Percentiles rank a stretch among this genome's conserved stretches.
phyloP scores from a whole-genome alignment of 1,140 invertebrate genomes.

The Eufriesea mexicana region DNA sequence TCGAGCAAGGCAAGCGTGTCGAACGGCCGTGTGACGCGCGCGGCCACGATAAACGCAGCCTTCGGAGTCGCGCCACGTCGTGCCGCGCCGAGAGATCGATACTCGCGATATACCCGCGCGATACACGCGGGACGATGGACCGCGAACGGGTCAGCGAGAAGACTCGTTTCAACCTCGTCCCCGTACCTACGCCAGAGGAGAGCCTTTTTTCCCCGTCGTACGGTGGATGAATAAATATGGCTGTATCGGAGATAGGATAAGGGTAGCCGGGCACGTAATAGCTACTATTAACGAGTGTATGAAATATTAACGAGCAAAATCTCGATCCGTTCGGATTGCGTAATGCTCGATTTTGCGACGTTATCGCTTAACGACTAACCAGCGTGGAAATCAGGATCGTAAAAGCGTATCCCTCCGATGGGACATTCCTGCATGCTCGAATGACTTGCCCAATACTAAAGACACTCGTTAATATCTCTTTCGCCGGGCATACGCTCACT shows the following conservation, averaged over 20 bases:
- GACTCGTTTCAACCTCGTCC: not conserved
- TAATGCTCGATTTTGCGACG: not conserved
- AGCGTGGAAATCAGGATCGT: not conserved
- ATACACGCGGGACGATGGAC: conserved; percentile 9
- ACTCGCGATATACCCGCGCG: not conserved
- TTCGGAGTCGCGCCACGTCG: conserved; percentile 10
- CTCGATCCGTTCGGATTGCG: not conserved
- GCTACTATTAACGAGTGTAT: not conserved
- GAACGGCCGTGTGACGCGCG: conserved; percentile 3
- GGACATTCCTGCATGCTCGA: not conserved
- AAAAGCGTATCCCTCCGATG: not conserved
- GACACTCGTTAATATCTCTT: conserved; percentile 10
- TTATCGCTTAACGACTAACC: not conserved
- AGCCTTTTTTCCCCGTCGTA: not conserved
- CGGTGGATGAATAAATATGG: not conserved
- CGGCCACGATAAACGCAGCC: conserved; percentile 10
- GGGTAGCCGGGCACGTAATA: not conserved
- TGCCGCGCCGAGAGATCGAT: conserved; percentile 14
- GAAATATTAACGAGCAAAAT: not conserved
- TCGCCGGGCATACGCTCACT: not conserved
- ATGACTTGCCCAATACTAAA: not conserved
- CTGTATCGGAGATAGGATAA: not conserved
- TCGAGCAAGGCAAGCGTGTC: conserved; percentile 21
- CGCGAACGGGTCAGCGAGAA: not conserved
- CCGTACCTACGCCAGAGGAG: not conserved